These are phyloP conservation scores for Carduelis carduelis DNA, from an alignment of 2,797 vertebrate species.

Conservation along the genomic window DNA sequence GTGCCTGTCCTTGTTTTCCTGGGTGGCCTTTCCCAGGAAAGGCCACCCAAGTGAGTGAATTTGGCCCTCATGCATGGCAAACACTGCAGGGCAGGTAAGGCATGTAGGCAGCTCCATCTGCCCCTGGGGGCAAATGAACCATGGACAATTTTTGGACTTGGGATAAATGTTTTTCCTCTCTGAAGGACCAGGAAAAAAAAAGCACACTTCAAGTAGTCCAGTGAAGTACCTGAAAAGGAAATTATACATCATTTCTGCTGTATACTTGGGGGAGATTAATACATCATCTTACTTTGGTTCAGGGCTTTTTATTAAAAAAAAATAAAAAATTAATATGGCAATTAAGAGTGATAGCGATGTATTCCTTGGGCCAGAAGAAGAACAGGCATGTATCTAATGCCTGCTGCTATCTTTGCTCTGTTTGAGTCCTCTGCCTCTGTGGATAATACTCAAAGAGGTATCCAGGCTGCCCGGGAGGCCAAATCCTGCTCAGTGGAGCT, in stretches of 20 bases:
- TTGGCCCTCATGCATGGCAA: accelerated
- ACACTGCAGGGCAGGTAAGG: background rate
- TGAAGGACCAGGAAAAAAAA: background rate
- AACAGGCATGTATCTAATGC: background rate
- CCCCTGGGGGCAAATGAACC: background rate
- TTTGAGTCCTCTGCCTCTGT: background rate
- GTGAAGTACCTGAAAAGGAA: background rate
- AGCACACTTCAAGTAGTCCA: background rate
- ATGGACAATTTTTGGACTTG: no score
- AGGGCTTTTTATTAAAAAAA: background rate
- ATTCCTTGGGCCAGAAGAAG: background rate
- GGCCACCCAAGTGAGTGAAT: background rate
- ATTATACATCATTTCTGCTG: background rate
- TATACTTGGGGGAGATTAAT: background rate
- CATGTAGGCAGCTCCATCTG: background rate
- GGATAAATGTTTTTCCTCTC: background rate
- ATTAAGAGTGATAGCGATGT: background rate
- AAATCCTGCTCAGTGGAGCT: background rate
- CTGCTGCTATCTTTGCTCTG: background rate
- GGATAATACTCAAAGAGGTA: background rate
- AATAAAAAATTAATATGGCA: background rate
- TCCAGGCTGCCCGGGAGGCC: background rate
- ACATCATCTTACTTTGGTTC: background rate
- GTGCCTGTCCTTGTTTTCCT: background rate
- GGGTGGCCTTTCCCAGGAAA: background rate